These are phyloP conservation scores for Rhabdornis inornatus DNA, from an alignment of 2,113 vertebrate genomes.

Conservation along the genomic window DNA sequence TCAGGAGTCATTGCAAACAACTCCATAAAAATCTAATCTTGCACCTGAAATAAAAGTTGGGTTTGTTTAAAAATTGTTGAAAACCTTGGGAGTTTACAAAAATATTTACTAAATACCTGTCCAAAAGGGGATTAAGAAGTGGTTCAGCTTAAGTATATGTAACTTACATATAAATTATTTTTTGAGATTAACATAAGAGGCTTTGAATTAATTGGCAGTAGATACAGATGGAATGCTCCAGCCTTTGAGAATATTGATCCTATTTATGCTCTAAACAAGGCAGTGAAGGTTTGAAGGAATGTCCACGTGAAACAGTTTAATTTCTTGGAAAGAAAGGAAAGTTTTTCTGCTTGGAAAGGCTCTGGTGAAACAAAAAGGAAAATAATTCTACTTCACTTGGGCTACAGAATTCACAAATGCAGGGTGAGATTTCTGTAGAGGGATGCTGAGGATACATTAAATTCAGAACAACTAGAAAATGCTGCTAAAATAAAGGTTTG, in stretches of 20 bases:
- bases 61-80: background rate
- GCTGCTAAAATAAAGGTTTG: background rate
- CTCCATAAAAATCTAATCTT: background rate
- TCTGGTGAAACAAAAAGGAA: background rate
- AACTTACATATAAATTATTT: background rate
- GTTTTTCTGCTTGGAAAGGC: background rate
- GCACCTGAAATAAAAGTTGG: background rate
- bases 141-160: fast-evolving
- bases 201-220: background rate
- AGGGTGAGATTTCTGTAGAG: background rate
- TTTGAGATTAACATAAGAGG: background rate
- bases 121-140: background rate
- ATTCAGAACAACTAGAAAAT: background rate
- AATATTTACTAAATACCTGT: background rate
- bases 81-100: background rate
- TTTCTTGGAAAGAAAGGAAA: background rate
- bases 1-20: background rate
- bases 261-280: background rate
- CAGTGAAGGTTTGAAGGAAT: background rate
- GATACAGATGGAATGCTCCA: background rate
- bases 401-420: background rate
- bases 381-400: background rate
- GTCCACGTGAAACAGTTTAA: background rate
- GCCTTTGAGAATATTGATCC: background rate
- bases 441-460: background rate